Evolutionary conservation across 2,113 vertebrate genomes (phyloP).

Genomic region (Acrocephalus kingi): DNA sequence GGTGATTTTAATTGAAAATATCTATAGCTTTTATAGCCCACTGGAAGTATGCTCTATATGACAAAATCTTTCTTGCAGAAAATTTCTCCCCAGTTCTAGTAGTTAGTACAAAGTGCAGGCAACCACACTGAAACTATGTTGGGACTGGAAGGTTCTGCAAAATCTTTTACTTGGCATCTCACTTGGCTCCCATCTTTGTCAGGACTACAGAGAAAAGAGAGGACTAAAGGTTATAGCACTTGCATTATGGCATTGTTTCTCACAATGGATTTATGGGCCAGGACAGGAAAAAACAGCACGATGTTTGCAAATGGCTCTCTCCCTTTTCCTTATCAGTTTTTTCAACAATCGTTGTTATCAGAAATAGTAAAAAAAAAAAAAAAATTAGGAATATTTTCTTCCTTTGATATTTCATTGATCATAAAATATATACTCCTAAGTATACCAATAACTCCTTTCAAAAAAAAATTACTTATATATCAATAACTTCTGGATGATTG

Average conservation of each 20-base stretch:
- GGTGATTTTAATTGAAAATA: background rate
- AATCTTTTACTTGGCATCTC: background rate
- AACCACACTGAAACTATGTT: background rate
- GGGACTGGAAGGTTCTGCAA: background rate
- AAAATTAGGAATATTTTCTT: background rate
- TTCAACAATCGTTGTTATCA: background rate
- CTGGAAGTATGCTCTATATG: background rate
- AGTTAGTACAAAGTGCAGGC: background rate
- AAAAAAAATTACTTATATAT: background rate
- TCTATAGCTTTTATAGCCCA: background rate
- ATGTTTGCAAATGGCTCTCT: background rate
- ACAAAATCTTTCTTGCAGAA: background rate
- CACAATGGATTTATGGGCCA: background rate
- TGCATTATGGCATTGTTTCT: background rate
- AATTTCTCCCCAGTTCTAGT: background rate
- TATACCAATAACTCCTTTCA: background rate
- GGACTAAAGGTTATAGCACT: background rate
- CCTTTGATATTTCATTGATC: conserved; percentile 7
- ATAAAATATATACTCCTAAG: background rate
- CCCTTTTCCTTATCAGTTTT: background rate
- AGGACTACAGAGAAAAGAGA: background rate
- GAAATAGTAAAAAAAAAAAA: background rate
- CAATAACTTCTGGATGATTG: conserved; percentile 9
- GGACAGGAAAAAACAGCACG: background rate
- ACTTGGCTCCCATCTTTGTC: background rate